A percentile compares a stretch with the other conserved stretches of the same genome.
Conservation (phyloP, 2,888 invertebrate genomes). For the Rosalia funebris region DNA sequence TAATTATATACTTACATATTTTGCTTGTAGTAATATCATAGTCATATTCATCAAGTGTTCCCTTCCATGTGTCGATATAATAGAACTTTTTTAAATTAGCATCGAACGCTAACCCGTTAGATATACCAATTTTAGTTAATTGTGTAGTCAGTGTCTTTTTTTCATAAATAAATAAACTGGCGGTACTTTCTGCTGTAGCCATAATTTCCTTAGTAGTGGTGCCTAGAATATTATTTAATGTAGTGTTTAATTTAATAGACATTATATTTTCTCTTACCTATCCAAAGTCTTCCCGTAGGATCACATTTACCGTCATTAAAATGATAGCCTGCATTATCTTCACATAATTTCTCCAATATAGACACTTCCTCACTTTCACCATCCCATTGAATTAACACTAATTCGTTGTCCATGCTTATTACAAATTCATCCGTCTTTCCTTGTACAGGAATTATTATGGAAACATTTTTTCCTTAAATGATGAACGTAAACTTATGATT, state of each 20-base stretch:
- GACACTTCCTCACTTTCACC: constrained; percentile 67
- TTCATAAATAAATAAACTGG: constrained; percentile 45
- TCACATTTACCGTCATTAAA: constrained; percentile 87
- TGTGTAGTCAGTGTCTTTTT: constrained; percentile 43
- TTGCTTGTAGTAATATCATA: too few relatives aligned
- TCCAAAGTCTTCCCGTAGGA: constrained; percentile 75
- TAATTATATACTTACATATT: too few relatives aligned
- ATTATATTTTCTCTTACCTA: too few relatives aligned
- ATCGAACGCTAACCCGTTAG: constrained; percentile 82
- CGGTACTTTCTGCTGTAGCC: constrained; percentile 40
- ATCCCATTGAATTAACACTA: constrained; percentile 75
- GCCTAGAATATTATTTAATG: constrained; percentile 48
- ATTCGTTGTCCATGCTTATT: constrained; percentile 69
- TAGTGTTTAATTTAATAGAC: too few relatives aligned
- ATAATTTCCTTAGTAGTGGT: constrained; percentile 47
- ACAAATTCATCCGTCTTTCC: constrained; percentile 71
- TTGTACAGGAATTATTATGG: constrained; percentile 59
- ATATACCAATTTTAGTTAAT: constrained; percentile 19
- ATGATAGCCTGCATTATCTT: constrained; percentile 68
- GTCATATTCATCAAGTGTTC: constrained; percentile 72
- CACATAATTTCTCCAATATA: constrained; percentile 68
- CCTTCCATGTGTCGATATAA: constrained; percentile 77
- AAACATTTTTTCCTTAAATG: constrained; percentile 4
- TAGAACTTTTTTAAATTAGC: constrained; percentile 74
- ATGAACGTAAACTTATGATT: too few relatives aligned